A percentile compares a stretch with the other conserved stretches of the same genome.
Evolutionary conservation across 23 tunicate species (phyloP).

Genomic region (Ascidia mentula): DNA sequence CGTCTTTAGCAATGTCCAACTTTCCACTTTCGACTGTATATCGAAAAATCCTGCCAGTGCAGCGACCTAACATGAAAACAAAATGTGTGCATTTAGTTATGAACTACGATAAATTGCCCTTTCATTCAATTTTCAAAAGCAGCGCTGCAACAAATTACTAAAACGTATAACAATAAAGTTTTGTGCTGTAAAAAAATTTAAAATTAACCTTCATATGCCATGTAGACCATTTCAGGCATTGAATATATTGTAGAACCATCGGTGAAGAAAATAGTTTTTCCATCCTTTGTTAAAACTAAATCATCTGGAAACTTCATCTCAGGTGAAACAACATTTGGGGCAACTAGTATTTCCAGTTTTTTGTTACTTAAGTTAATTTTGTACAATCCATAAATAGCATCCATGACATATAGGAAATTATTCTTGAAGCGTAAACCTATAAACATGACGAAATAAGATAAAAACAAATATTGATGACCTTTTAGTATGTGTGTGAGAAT

Average conservation of each 20-base stretch:
- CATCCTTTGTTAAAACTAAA: constrained; percentile 38
- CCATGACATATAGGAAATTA: constrained; percentile 24
- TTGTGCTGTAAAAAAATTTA: too few species aligned
- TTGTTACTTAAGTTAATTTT: constrained; percentile 13
- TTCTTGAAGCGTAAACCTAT: background rate
- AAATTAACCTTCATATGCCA: constrained; percentile 30
- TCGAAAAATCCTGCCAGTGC: constrained; percentile 48
- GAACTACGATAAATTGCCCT: too few species aligned
- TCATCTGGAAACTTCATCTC: constrained; percentile 38
- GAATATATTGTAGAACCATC: constrained; percentile 24
- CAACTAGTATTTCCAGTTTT: constrained; percentile 9
- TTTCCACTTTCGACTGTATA: constrained; percentile 21
- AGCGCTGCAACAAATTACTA: too few species aligned
- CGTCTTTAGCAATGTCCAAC: constrained; percentile 16
- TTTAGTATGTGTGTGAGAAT: background rate
- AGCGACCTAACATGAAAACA: too few species aligned
- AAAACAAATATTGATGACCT: background rate
- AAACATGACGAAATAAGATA: background rate
- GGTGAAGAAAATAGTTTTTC: constrained; percentile 32
- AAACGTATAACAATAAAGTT: too few species aligned
- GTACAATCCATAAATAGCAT: constrained; percentile 53
- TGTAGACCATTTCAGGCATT: background rate
- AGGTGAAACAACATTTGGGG: constrained; percentile 16
- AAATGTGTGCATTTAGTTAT: too few species aligned
- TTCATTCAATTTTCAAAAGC: too few species aligned